These are phyloP conservation scores for Scrobipalpa atriplicella DNA, from an alignment of 2,888 invertebrate species.

Conservation along the genomic window DNA sequence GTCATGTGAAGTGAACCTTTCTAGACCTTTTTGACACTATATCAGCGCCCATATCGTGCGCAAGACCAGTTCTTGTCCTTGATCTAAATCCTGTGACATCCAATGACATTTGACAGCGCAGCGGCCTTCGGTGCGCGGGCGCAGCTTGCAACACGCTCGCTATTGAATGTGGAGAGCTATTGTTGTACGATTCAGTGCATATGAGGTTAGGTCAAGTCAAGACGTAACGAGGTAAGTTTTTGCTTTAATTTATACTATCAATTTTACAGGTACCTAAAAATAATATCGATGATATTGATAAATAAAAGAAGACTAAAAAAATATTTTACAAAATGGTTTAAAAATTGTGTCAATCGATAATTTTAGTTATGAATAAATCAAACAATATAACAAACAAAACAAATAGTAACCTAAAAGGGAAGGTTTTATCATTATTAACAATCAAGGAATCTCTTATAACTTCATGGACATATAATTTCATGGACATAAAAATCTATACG, in stretches of 20 bases:
- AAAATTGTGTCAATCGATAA: not conserved
- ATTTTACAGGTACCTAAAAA: no score
- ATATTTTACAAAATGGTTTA: no score
- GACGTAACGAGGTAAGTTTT: not conserved
- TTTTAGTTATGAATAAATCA: not conserved
- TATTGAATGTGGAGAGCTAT: constrained; percentile 33
- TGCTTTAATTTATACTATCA: not conserved
- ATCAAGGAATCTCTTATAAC: not conserved
- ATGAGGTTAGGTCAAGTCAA: constrained; percentile 28
- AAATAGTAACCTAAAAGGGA: not conserved
- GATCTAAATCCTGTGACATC: constrained; percentile 34
- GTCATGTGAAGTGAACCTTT: constrained; percentile 20
- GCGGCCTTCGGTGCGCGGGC: constrained; percentile 38
- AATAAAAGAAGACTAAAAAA: no score
- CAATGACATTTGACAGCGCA: constrained; percentile 38
- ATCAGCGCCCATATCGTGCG: not conserved
- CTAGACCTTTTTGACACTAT: constrained; percentile 12
- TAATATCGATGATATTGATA: no score
- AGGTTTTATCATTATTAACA: not conserved
- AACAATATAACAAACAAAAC: not conserved
- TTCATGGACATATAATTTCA: constrained; percentile 12
- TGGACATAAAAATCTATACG: constrained; percentile 1
- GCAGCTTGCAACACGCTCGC: constrained; percentile 31
- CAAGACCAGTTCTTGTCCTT: constrained; percentile 32
- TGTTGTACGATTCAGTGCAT: constrained; percentile 30